A percentile compares a stretch with the other conserved stretches of the same genome.
Evolutionary conservation across 2,888 invertebrate genomes (phyloP).

Genomic region (Meloe dianella): DNA sequence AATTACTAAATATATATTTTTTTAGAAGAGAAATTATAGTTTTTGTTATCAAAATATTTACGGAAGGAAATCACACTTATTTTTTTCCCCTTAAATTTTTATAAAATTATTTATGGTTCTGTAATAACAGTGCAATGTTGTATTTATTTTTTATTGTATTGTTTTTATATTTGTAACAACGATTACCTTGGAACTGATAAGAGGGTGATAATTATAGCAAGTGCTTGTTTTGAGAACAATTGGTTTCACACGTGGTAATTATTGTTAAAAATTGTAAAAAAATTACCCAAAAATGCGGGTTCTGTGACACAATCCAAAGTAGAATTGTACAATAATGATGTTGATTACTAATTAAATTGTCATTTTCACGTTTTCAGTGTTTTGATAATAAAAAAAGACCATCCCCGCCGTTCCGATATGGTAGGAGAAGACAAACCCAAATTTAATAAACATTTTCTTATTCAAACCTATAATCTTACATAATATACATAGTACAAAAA

Average conservation of each 20-base stretch:
- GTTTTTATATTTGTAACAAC: neutral
- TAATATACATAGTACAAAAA: conserved; percentile 88
- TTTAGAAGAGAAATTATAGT: neutral
- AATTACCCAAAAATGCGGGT: neutral
- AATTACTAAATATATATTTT: conserved; percentile 27
- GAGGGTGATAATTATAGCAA: neutral
- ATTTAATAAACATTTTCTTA: conserved; percentile 64
- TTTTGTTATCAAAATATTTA: conserved; percentile 21
- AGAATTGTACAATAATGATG: neutral
- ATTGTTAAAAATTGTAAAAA: neutral
- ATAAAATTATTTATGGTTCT: conserved; percentile 6
- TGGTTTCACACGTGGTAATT: too few relatives aligned
- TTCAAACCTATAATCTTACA: conserved; percentile 79
- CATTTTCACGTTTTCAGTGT: neutral
- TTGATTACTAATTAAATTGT: conserved; percentile 4
- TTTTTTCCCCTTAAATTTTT: conserved; percentile 20
- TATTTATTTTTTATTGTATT: conserved; percentile 16
- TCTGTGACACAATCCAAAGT: neutral
- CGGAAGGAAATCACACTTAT: neutral
- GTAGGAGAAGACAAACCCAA: conserved; percentile 17
- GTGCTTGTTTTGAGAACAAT: too few relatives aligned
- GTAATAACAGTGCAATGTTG: conserved; percentile 9
- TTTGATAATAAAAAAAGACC: too few relatives aligned
- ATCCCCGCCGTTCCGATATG: too few relatives aligned
- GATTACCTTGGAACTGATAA: conserved; percentile 12